Evolutionary conservation across 2,888 invertebrate genomes (phyloP).

Genomic region (Netelia virgata): DNA sequence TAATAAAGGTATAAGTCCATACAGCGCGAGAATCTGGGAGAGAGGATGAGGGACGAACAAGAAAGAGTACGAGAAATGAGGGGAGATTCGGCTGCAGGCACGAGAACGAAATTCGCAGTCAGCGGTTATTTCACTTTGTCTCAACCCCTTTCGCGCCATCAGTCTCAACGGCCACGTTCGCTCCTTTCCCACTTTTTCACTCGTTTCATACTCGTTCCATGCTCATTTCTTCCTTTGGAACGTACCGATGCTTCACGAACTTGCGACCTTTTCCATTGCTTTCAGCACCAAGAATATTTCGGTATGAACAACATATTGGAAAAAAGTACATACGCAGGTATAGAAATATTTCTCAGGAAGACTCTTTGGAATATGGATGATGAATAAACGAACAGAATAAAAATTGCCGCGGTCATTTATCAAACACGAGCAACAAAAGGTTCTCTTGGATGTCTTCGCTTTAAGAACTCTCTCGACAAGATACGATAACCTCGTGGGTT

Average conservation of each 20-base stretch:
- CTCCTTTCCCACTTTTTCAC: conserved; percentile 18
- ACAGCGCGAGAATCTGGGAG: conserved; percentile 34
- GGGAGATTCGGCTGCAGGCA: conserved; percentile 42
- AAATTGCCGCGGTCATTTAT: background rate
- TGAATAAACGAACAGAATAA: background rate
- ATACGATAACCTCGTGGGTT: background rate
- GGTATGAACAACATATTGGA: conserved; percentile 11
- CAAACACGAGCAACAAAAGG: background rate
- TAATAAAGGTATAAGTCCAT: conserved; percentile 24
- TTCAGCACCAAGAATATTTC: conserved; percentile 26
- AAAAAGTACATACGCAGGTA: background rate
- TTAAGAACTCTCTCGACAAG: background rate
- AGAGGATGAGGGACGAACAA: conserved; percentile 45
- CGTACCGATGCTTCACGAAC: no score
- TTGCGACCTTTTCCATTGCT: conserved; percentile 1
- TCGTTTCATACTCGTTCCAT: background rate
- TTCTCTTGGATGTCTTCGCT: background rate
- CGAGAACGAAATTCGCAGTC: conserved; percentile 59
- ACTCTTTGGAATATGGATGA: background rate
- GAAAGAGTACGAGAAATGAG: conserved; percentile 53
- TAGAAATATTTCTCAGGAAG: background rate
- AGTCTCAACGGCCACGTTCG: conserved; percentile 5
- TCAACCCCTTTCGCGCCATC: conserved; percentile 29
- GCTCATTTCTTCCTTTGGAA: no score
- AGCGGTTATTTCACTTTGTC: conserved; percentile 69